Base-by-base conservation (phyloP, 2,888 invertebrate genomes). In the Ecliptopera silaceata region DNA sequence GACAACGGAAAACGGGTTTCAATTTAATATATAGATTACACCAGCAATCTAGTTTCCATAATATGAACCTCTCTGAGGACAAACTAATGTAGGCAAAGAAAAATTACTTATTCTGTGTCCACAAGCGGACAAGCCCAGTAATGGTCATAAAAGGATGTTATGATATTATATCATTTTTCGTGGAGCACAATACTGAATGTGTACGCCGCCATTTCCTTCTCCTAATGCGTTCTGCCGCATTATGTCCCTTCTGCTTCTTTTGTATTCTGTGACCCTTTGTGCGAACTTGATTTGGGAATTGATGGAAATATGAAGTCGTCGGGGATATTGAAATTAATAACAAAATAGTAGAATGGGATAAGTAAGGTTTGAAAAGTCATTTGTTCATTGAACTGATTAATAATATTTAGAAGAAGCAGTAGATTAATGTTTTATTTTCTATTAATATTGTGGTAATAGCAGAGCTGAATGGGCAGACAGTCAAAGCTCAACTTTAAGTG, bases 121-220 rank as follows among this genome's bases (percentile, higher is more conserved):
- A 46, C 57, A 79, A 82, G 80, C 82, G 83, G 86, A 81, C 81
- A 71, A 77, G 79, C 84, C 78, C 79, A 77, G 84, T 83, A 81
- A 82, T 82, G 84, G 84, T 82, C 84, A 85, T 85, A 77, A 88
- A 87, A 86, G 86, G 86, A 87, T 89, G 90, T 87, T 87, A 88
- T 84, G 82, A 90, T 84, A 86, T 90, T 84, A 88, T 86, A 86
- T 88, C 89, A 91, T 89, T 90, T 89, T 88, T 88, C 87, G 77
- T 78, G 75, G 70, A 63, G 71, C 80, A 88, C 88, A 88, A 89
- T 81, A 78, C 75, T 68, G 70, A 69, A 77, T 80, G 80, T 81
- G 81, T 80, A 77, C 79, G 75, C 76, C 70, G 69, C 85, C 87
- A 82, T 85, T 88, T 89, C 89, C 89, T 72, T 72, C 54, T 78